phyloP scores from a whole-genome alignment of 2,888 invertebrate species.

The Clitarchus hookeri region DNA sequence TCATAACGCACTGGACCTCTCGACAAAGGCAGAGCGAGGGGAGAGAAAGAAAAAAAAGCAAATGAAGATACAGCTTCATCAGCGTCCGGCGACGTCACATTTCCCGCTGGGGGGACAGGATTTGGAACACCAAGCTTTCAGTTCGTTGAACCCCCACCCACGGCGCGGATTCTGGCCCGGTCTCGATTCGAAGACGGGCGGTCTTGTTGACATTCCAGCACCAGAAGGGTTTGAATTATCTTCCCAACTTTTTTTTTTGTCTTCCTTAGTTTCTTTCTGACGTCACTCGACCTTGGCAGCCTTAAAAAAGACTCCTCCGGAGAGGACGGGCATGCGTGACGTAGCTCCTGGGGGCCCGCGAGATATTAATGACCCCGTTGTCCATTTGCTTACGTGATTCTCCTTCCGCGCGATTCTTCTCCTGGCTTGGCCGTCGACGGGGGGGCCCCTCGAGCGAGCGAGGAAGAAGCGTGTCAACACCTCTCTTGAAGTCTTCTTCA shows the following conservation, averaged over 20 bases:
- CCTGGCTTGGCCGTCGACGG: background rate
- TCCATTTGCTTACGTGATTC: slow-evolving; percentile 6
- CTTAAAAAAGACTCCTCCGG: slow-evolving; percentile 5
- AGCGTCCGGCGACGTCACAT: background rate
- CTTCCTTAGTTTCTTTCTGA: background rate
- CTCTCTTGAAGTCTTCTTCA: too few species aligned
- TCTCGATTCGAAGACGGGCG: background rate
- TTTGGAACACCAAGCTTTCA: background rate
- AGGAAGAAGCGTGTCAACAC: too few species aligned
- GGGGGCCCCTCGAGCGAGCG: background rate
- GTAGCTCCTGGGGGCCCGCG: background rate
- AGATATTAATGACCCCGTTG: background rate
- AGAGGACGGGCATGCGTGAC: background rate
- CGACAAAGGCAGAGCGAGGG: background rate
- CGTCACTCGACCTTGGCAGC: background rate
- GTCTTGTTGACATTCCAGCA: background rate
- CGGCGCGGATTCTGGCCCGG: background rate
- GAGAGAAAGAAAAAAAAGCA: background rate
- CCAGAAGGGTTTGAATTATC: background rate
- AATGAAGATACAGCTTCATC: background rate
- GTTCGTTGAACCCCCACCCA: background rate
- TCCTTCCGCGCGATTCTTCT: background rate
- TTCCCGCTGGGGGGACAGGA: background rate
- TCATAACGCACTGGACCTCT: background rate
- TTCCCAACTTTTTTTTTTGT: background rate